Base-by-base conservation (phyloP, 2,888 invertebrate species). In the Aphodius granarius region DNA sequence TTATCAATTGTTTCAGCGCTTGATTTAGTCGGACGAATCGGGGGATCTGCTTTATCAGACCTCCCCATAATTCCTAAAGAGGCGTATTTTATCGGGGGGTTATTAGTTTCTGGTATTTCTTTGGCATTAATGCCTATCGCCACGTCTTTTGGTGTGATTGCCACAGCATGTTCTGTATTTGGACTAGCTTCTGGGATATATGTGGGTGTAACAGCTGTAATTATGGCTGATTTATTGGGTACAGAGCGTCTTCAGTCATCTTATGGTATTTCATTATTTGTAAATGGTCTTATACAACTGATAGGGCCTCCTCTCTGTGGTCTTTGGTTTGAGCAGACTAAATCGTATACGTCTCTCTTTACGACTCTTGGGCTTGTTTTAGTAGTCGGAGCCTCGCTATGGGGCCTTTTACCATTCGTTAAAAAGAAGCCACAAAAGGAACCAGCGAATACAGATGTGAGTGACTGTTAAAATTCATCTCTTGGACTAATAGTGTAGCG, bases 191-290 rank as follows among this genome's bases (percentile, higher is more conserved):
- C 95, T 0, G 96, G 96, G 9, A 91, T 94, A 1, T 96, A 95
- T 84, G 94, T 95, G 0, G 96, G 96, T 3, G 93, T 96, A 15
- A 95, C 95, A 0, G 95, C 96, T 0, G 92, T 96, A 63, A 94
- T 95, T 3, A 95, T 96, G 94, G 94, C 95, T 0, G 95, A 96
- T 83, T 92, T 95, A 92, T 84, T 96, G 5, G 96, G 96, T 0
- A 93, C 94, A 0, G 95, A 96, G 80, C 89, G 94, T n/a, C 86
- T 96, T 0, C 94, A 95, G 83, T 94, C 95, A 0, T 94, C 95
- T 0, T 96, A 95, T 81, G 96, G 96, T 0, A 95, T 96, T 23
- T 95, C 95, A 79, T 87, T 96, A 23, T 95, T 96, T 81, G 91
- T 95, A 13, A 96, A 95, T 81, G 96, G 96, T 0, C 90, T 96